Conservation (phyloP, 2,888 invertebrate species). For the Meghimatium bilineatum region DNA sequence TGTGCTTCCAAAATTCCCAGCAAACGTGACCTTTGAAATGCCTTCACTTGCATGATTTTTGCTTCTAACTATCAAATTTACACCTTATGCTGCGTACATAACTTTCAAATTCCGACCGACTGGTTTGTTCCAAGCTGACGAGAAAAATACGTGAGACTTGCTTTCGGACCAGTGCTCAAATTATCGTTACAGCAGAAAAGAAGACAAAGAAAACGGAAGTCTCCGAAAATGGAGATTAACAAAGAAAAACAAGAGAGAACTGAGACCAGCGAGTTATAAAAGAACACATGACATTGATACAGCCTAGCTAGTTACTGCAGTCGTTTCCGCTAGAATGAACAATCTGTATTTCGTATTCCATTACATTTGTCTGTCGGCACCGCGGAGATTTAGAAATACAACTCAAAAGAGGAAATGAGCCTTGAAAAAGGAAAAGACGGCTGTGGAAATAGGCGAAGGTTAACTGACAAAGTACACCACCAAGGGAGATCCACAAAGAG, state of each 20-base stretch:
- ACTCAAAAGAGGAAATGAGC: conserved; percentile 14
- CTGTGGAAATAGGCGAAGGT: not conserved
- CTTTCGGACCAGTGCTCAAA: not conserved
- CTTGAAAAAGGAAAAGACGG: conserved; percentile 22
- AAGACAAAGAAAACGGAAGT: not conserved
- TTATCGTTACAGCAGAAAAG: not conserved
- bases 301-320: not conserved
- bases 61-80: not conserved
- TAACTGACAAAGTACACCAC: not conserved
- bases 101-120: conserved; percentile 11
- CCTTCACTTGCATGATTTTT: not conserved
- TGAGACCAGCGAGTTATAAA: not conserved
- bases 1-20: not conserved
- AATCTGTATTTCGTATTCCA: not conserved
- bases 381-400: not conserved
- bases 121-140: not conserved
- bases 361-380: not conserved
- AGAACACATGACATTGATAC: conserved; percentile 7
- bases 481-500: not conserved
- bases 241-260: not conserved
- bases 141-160: not conserved
- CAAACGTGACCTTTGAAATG: not conserved
- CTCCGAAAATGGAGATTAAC: not conserved
- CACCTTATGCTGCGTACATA: not conserved
- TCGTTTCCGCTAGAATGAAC: conserved; percentile 1